Percentiles rank a stretch among this genome's conserved stretches.
phyloP scores from a whole-genome alignment of 1,140 invertebrate species.

The Sycophaga agraensis region DNA sequence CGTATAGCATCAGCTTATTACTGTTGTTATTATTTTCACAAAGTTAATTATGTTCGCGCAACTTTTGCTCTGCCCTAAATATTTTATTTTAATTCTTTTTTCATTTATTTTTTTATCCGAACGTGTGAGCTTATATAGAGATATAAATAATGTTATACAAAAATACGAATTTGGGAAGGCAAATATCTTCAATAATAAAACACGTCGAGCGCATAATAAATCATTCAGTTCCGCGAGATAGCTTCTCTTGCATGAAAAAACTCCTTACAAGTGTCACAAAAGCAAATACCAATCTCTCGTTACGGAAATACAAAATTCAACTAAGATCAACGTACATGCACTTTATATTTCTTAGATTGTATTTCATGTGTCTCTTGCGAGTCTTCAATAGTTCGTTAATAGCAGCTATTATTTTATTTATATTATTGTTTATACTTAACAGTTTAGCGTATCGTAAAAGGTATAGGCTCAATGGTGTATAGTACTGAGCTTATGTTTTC shows the following conservation, averaged over 20 bases:
- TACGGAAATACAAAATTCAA: constrained; percentile 29
- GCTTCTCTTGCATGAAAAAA: neutral
- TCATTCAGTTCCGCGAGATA: neutral
- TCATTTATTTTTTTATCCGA: neutral
- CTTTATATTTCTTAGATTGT: neutral
- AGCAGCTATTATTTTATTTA: neutral
- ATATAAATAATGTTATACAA: constrained; percentile 54
- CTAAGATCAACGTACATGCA: constrained; percentile 21
- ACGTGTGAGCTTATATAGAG: constrained; percentile 35
- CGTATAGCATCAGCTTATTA: too few species aligned
- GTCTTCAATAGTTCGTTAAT: neutral
- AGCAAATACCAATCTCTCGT: constrained; percentile 20
- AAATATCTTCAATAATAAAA: constrained; percentile 44
- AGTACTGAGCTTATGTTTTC: neutral
- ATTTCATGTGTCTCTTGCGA: neutral
- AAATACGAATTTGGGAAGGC: constrained; percentile 56
- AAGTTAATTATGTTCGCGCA: too few species aligned
- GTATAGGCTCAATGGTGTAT: neutral
- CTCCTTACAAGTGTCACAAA: neutral
- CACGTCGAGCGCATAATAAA: constrained; percentile 13
- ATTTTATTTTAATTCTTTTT: neutral
- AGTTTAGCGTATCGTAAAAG: constrained; percentile 4
- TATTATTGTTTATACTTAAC: neutral
- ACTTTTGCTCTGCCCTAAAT: too few species aligned
- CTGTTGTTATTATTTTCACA: too few species aligned